phyloP scores from a whole-genome alignment of 2,113 vertebrate species.

The Aix galericulata region DNA sequence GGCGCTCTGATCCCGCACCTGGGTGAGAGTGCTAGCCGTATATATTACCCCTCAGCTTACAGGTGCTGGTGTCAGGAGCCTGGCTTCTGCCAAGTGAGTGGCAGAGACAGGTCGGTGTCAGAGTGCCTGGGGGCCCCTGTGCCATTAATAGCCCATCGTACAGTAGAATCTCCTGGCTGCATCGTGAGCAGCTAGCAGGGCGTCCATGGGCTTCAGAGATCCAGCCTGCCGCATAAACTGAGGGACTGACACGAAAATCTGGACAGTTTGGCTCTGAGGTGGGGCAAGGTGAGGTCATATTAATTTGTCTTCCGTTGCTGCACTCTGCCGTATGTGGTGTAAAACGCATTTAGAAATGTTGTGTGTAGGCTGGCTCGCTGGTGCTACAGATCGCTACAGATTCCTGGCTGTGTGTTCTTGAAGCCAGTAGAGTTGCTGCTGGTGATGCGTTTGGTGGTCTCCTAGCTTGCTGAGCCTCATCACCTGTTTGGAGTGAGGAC shows the following conservation, averaged over 20 bases:
- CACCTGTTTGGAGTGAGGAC: background rate
- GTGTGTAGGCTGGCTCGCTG: background rate
- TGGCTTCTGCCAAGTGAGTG: background rate
- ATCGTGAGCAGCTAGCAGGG: background rate
- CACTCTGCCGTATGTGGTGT: background rate
- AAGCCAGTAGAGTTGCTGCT: background rate
- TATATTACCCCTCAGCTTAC: accelerated
- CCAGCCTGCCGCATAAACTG: background rate
- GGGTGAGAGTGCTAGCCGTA: accelerated
- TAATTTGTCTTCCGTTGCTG: background rate
- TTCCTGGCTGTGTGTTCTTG: background rate
- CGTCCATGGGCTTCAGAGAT: constrained; percentile 2
- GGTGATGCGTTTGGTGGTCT: background rate
- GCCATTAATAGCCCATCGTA: constrained; percentile 48
- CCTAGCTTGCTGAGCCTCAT: background rate
- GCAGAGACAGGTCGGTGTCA: constrained; percentile 33
- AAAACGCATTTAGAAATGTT: background rate
- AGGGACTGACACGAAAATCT: constrained; percentile 13
- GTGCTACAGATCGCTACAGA: accelerated
- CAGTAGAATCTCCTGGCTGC: background rate
- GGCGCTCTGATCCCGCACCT: background rate
- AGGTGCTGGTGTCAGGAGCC: background rate
- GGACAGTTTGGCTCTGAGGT: background rate
- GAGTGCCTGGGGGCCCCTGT: background rate
- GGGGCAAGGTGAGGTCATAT: background rate